phyloP scores from a whole-genome alignment of 2,888 invertebrate species.

The Apotomis capreana region DNA sequence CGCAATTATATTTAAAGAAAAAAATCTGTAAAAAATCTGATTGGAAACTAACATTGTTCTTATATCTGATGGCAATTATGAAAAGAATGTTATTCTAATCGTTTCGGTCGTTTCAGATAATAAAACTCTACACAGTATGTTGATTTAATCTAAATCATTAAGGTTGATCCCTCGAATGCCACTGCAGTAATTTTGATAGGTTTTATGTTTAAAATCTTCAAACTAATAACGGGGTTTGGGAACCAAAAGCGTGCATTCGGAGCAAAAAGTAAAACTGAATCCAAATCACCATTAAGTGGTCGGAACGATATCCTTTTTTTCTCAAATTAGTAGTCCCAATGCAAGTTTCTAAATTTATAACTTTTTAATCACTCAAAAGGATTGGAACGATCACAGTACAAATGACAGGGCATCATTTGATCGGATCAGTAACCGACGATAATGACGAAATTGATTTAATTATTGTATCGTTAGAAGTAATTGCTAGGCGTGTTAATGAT shows the following conservation, averaged over 20 bases:
- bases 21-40: background rate
- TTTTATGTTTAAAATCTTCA: conserved; percentile 31
- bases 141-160: conserved; percentile 28
- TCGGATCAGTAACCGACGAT: conserved; percentile 50
- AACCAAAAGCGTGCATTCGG: conserved; percentile 19
- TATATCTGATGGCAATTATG: background rate
- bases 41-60: background rate
- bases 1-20: too few species aligned
- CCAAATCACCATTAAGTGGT: conserved; percentile 39
- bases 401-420: conserved; percentile 59
- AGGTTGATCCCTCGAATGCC: conserved; percentile 20
- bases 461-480: conserved; percentile 43
- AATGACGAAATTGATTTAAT: conserved; percentile 53
- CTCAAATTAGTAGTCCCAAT: conserved; percentile 27
- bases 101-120: conserved; percentile 8
- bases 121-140: conserved; percentile 8
- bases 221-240: conserved; percentile 35
- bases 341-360: conserved; percentile 31
- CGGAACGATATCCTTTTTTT: conserved; percentile 28
- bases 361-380: conserved; percentile 43
- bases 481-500: conserved; percentile 39
- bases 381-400: conserved; percentile 28
- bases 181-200: conserved; percentile 27
- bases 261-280: conserved; percentile 33
- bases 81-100: background rate